Evolutionary conservation across 92 coral and sea anemone genomes (phyloP).

Genomic region (Umimayanthus kanabou): DNA sequence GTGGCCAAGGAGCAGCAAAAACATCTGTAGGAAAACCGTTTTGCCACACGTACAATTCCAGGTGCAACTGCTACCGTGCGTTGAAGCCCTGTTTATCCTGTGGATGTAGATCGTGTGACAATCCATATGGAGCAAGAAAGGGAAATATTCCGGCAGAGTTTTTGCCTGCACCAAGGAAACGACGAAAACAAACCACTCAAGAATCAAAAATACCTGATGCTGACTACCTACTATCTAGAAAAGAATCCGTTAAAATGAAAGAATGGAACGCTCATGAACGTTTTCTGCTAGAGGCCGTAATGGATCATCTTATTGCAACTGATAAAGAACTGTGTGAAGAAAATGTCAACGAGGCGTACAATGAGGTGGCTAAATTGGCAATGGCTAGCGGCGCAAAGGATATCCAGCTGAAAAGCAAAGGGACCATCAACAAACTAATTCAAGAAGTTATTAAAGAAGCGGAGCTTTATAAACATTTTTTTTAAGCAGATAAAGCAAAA

Average conservation of each 20-base stretch:
- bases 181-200: constrained; percentile 44
- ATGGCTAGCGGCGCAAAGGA: constrained; percentile 28
- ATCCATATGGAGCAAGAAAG: no score
- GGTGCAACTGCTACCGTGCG: no score
- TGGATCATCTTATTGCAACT: constrained; percentile 29
- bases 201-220: constrained; percentile 28
- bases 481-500: constrained; percentile 36
- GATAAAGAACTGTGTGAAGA: constrained; percentile 32
- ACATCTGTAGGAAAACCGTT: no score
- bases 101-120: no score
- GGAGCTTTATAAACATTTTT: constrained; percentile 33
- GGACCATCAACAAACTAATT: constrained; percentile 32
- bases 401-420: constrained; percentile 32
- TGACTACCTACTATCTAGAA: constrained; percentile 13
- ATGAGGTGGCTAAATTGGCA: constrained; percentile 21
- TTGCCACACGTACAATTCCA: no score
- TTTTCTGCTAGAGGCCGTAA: constrained; percentile 9
- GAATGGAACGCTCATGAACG: constrained; percentile 22
- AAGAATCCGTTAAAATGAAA: constrained; percentile 14
- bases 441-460: constrained; percentile 27
- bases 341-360: constrained; percentile 27
- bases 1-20: no score
- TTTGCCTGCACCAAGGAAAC: constrained; percentile 38
- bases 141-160: neutral
- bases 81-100: no score